phyloP scores from a whole-genome alignment of 2,888 invertebrate genomes.

The Euspilapteryx auroguttella region DNA sequence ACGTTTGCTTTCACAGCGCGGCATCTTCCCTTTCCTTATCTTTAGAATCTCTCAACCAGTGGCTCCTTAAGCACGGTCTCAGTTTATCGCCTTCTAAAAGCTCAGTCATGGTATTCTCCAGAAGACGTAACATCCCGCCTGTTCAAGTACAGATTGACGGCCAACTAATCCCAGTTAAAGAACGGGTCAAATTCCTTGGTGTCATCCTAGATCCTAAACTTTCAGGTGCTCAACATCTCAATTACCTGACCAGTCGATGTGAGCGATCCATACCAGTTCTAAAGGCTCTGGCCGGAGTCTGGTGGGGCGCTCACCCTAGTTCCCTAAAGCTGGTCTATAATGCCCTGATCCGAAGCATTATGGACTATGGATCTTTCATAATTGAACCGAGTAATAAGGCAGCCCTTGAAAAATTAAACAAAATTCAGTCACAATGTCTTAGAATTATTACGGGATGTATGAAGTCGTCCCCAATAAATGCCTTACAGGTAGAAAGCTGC shows the following conservation, averaged over 20 bases:
- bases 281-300: conserved; percentile 6
- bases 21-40: conserved; percentile 1
- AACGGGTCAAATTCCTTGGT: conserved; percentile 9
- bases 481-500: conserved; percentile 2
- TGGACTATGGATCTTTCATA: conserved; percentile 1
- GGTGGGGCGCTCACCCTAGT: conserved; percentile 2
- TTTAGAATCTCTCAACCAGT: conserved; percentile 3
- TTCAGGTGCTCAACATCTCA: conserved; percentile 5
- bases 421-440: conserved; percentile 1
- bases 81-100: conserved; percentile 9
- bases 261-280: conserved; percentile 9
- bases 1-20: not conserved
- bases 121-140: conserved; percentile 5
- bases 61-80: conserved; percentile 7
- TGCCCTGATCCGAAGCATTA: conserved; percentile 1
- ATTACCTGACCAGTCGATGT: conserved; percentile 7
- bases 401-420: not conserved
- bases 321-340: conserved; percentile 2
- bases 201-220: conserved; percentile 8
- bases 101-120: conserved; percentile 7
- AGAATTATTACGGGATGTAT: conserved; percentile 2
- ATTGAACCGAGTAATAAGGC: conserved; percentile 1
- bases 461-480: conserved; percentile 3
- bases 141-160: conserved; percentile 1
- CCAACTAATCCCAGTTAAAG: not conserved